These are phyloP conservation scores for Xestia rhomboidea DNA, from an alignment of 2,888 invertebrate genomes.

Conservation along the genomic window DNA sequence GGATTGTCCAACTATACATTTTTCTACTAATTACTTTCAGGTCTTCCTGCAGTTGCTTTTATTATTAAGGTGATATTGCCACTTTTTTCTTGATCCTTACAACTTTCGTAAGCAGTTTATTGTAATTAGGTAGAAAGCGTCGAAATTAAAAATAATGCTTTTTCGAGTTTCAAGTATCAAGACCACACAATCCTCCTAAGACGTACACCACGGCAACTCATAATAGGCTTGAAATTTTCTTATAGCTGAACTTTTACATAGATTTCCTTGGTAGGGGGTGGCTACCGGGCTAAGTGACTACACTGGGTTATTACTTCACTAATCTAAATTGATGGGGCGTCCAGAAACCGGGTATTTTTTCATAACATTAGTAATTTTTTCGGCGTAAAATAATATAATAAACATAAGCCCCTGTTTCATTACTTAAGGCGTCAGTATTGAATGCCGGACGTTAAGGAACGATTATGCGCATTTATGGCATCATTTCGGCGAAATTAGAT, in stretches of 20 bases:
- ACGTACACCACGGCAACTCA: slow-evolving; percentile 82
- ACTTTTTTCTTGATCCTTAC: neutral
- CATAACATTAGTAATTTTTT: slow-evolving; percentile 89
- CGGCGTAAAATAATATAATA: slow-evolving; percentile 89
- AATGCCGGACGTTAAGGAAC: slow-evolving; percentile 75
- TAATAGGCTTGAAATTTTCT: slow-evolving; percentile 89
- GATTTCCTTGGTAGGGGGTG: slow-evolving; percentile 87
- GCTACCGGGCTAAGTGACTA: slow-evolving; percentile 78
- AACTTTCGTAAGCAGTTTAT: neutral
- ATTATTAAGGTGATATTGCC: neutral
- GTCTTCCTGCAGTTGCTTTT: neutral
- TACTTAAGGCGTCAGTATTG: slow-evolving; percentile 85
- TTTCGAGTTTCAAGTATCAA: slow-evolving; percentile 74
- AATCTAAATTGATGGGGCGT: slow-evolving; percentile 91
- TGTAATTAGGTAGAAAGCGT: neutral
- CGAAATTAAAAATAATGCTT: neutral
- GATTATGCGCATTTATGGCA: slow-evolving; percentile 76
- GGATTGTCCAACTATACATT: rapidly evolving
- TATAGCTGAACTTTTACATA: slow-evolving; percentile 88
- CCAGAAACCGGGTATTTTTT: slow-evolving; percentile 87
- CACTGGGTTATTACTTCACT: slow-evolving; percentile 85
- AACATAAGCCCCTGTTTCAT: slow-evolving; percentile 84
- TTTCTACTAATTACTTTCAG: neutral
- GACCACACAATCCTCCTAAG: slow-evolving; percentile 54
- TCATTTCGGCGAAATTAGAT: slow-evolving; percentile 72